A percentile compares a stretch with the other conserved stretches of the same genome.
phyloP scores from a whole-genome alignment of 2,113 vertebrate species.

The Prolemur simus region DNA sequence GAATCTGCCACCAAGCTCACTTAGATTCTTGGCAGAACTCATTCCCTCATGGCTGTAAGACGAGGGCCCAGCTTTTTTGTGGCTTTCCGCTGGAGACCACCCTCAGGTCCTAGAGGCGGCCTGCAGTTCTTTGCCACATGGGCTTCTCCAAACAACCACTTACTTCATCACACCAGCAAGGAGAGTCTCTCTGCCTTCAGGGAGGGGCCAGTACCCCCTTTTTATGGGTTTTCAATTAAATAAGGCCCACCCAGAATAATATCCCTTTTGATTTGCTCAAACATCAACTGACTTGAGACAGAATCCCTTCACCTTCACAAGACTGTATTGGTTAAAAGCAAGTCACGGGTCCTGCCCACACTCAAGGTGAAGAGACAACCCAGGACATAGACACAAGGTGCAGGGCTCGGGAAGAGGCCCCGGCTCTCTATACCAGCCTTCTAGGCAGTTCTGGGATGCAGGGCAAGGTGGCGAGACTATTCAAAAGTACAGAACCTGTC shows the following conservation, averaged over 20 bases:
- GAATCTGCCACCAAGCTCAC: neutral
- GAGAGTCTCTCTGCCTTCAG: neutral
- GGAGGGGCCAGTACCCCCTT: neutral
- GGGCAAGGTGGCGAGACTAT: neutral
- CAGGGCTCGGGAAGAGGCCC: too few relatives aligned
- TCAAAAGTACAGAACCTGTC: neutral
- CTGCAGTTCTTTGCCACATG: neutral
- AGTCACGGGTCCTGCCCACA: neutral
- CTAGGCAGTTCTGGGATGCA: neutral
- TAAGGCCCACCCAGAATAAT: neutral
- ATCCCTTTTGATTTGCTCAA: neutral
- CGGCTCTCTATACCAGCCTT: neutral
- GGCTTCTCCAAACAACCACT: neutral
- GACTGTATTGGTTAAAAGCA: neutral
- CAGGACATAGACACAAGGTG: neutral
- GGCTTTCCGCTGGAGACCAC: neutral
- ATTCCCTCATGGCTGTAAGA: neutral
- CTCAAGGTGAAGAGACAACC: neutral
- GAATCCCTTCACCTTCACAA: neutral
- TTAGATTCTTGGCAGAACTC: neutral
- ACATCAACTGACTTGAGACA: neutral
- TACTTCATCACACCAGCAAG: neutral
- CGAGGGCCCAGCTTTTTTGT: neutral
- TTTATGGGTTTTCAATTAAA: neutral
- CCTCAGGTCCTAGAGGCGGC: neutral